Evolutionary conservation across 2,888 invertebrate species (phyloP).

Genomic region (Tinea trinotella): DNA sequence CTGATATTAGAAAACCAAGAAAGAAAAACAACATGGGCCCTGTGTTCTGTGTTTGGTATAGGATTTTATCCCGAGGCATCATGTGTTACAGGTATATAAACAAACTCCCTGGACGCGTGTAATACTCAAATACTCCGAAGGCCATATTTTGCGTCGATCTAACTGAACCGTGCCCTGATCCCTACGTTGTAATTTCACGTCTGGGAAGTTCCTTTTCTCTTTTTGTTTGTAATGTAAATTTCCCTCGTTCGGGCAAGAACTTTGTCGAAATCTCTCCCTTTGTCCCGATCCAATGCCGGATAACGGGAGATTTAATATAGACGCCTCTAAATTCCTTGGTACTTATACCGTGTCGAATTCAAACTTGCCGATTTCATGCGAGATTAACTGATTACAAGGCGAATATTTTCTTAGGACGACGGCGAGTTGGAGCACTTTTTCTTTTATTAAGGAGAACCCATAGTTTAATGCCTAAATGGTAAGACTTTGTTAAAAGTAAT

Average conservation of each 20-base stretch:
- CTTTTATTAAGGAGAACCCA: neutral
- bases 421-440: conserved; percentile 6
- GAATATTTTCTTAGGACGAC: conserved; percentile 15
- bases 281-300: conserved; percentile 46
- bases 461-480: neutral
- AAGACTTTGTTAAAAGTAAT: neutral
- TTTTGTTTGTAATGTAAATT: conserved; percentile 56
- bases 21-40: neutral
- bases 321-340: conserved; percentile 34
- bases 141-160: conserved; percentile 34
- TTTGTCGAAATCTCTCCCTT: conserved; percentile 40
- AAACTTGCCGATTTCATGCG: conserved; percentile 31
- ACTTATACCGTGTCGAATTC: conserved; percentile 36
- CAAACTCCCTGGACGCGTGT: conserved; percentile 28
- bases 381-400: conserved; percentile 30
- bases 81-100: conserved; percentile 34
- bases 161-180: conserved; percentile 25
- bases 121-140: conserved; percentile 22
- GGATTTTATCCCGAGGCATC: conserved; percentile 7
- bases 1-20: neutral
- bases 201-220: conserved; percentile 40
- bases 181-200: conserved; percentile 45
- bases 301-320: conserved; percentile 49
- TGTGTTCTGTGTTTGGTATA: neutral
- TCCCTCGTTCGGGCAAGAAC: conserved; percentile 40